Percentiles rank a stretch among this genome's conserved stretches.
Evolutionary conservation across 30 jellyfish, hydroid and myxozoan genomes (phyloP).

Genomic region (Turritopsis dohrnii): DNA sequence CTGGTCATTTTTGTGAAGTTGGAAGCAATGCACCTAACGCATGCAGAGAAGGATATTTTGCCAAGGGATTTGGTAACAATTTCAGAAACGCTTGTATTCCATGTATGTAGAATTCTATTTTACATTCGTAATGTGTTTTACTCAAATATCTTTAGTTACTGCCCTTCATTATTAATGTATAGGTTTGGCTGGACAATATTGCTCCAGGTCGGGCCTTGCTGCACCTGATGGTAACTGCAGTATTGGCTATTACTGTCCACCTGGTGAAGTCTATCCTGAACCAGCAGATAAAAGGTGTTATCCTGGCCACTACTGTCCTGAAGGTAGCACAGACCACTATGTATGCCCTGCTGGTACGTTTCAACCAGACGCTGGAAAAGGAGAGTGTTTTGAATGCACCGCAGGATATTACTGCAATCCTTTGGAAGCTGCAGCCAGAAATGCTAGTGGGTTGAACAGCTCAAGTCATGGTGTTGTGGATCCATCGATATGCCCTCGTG

Average conservation of each 20-base stretch:
- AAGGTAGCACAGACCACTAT: slow-evolving; percentile 61
- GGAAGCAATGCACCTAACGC: slow-evolving; percentile 89
- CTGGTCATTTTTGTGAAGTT: slow-evolving; percentile 84
- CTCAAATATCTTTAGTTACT: background rate
- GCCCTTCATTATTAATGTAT: background rate
- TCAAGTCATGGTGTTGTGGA: slow-evolving; percentile 73
- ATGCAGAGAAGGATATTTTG: slow-evolving; percentile 86
- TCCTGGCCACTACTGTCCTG: slow-evolving; percentile 95
- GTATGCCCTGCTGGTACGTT: slow-evolving; percentile 85
- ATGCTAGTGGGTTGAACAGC: slow-evolving; percentile 76
- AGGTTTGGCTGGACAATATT: slow-evolving; percentile 92
- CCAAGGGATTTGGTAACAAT: slow-evolving; percentile 89
- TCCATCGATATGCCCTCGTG: slow-evolving; percentile 78
- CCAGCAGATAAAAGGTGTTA: slow-evolving; percentile 78
- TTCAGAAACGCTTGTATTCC: slow-evolving; percentile 78
- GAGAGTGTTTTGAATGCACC: slow-evolving; percentile 74
- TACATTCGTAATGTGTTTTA: too few relatives aligned
- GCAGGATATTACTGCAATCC: slow-evolving; percentile 92
- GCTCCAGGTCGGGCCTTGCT: slow-evolving; percentile 74
- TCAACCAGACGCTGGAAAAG: slow-evolving; percentile 79
- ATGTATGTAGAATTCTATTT: slow-evolving; percentile 43
- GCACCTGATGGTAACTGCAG: slow-evolving; percentile 92
- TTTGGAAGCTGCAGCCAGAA: slow-evolving; percentile 53
- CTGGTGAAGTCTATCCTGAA: slow-evolving; percentile 85
- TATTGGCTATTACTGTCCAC: slow-evolving; percentile 89